Conservation (phyloP, 1,140 invertebrate species). For the Leptinotarsa lineolata region DNA sequence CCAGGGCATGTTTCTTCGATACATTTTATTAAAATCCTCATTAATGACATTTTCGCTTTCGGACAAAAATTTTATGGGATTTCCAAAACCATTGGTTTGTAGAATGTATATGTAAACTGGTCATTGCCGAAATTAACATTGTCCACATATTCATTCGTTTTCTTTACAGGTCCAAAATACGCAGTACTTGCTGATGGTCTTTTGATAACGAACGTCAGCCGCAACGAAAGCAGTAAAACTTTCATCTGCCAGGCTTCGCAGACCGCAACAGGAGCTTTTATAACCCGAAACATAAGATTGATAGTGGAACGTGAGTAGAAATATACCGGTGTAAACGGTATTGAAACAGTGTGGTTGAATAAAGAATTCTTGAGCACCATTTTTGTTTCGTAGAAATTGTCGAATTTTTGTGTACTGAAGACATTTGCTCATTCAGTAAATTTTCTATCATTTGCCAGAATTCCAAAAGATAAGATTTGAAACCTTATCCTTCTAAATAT, state of each 20-base stretch:
- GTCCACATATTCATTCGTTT: conserved; percentile 3
- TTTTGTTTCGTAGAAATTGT: too few species aligned
- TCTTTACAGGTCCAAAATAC: conserved; percentile 33
- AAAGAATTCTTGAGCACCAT: too few species aligned
- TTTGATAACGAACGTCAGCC: conserved; percentile 35
- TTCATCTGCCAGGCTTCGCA: conserved; percentile 34
- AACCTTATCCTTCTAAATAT: too few species aligned
- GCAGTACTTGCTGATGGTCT: conserved; percentile 34
- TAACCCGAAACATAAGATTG: conserved; percentile 27
- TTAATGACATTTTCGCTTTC: too few species aligned
- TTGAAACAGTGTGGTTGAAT: too few species aligned
- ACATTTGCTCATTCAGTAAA: too few species aligned
- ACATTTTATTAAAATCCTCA: too few species aligned
- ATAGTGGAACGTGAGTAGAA: conserved; percentile 35
- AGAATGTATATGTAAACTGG: background rate
- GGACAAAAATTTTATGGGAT: too few species aligned
- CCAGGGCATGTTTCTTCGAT: too few species aligned
- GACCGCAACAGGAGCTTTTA: conserved; percentile 29
- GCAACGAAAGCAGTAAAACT: conserved; percentile 22
- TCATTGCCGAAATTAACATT: background rate
- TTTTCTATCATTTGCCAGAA: too few species aligned
- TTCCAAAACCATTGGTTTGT: background rate
- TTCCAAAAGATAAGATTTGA: too few species aligned
- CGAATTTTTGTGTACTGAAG: too few species aligned
- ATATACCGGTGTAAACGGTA: background rate